Evolutionary conservation across 2,888 invertebrate species (phyloP), one percentile per base, ranked within the genome.

Genomic region (Dascillus cervinus): DNA sequence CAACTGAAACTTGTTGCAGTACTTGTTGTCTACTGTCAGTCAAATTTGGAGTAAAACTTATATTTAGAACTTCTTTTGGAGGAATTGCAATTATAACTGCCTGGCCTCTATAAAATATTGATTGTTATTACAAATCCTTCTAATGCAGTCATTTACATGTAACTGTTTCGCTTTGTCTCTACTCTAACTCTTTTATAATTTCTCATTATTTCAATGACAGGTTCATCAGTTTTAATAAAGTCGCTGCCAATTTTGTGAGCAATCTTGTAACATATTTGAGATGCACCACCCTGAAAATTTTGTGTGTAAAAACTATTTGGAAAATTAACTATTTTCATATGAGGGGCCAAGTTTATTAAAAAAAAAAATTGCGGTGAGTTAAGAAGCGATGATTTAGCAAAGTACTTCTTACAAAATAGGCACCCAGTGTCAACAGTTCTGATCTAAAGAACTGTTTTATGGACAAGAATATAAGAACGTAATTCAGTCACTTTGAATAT

Each of bases 51-150:
- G 28, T 22, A 22, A 56, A 55, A 11, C 33, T 29, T 10, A 58
- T 52, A 17, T 48, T 39, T 19, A 43, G 26, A 2, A 53, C 27
- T 29, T 50, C 41, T 13, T 28, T 26, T 3, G 53, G 52, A 3
- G 55, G 47, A 12, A 54, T 34, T 5, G 55, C 43, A 11, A 52
- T 11, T 30, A 58, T 53, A 6, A 43, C 43, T 27, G 40, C 37
- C 11, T 29, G 28, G 26, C 47, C 44, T 26, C 55, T 56, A 23
- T 22, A 48, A 39, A 28, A 27, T n/a, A n/a, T n/a, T n/a, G n/a
- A n/a, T n/a, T n/a, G n/a, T n/a, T n/a, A n/a, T n/a, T n/a, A n/a
- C n/a, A n/a, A n/a, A n/a, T n/a, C n/a, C n/a, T n/a, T n/a, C n/a
- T n/a, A n/a, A n/a, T n/a, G n/a, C n/a, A n/a, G n/a, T n/a, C n/a